Evolutionary conservation across 2,888 invertebrate genomes (phyloP).

Genomic region (Eretmocerus hayati): DNA sequence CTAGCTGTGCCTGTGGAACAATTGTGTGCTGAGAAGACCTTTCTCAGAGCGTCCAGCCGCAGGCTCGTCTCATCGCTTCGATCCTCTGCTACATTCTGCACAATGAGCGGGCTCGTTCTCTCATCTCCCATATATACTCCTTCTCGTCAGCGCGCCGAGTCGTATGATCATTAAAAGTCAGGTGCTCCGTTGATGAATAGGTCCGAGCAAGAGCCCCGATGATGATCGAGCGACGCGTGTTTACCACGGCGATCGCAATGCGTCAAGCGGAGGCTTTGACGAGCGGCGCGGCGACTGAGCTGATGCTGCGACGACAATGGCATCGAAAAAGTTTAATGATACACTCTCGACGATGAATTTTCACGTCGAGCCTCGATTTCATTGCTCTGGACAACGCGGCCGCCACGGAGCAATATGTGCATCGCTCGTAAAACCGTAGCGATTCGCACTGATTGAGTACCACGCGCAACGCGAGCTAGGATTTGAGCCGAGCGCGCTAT

Average conservation of each 20-base stretch:
- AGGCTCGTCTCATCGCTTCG: too few relatives aligned
- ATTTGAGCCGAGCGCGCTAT: too few relatives aligned
- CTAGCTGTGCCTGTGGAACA: slow-evolving; percentile 8
- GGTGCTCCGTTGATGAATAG: slow-evolving; percentile 16
- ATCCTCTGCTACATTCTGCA: too few relatives aligned
- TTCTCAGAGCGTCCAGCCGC: too few relatives aligned
- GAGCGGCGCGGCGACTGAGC: too few relatives aligned
- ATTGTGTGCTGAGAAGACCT: slow-evolving; percentile 1
- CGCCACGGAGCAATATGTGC: neutral
- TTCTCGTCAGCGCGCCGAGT: neutral
- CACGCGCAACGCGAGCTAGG: too few relatives aligned
- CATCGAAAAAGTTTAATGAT: slow-evolving; percentile 5
- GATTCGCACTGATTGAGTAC: too few relatives aligned
- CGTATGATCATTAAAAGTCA: slow-evolving; percentile 12
- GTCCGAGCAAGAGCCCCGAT: neutral
- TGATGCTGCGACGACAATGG: neutral
- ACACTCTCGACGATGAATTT: slow-evolving; percentile 1
- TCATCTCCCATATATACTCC: too few relatives aligned
- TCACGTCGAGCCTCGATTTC: neutral
- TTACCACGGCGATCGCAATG: neutral
- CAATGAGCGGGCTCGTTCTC: neutral
- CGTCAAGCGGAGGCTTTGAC: too few relatives aligned
- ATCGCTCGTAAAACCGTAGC: neutral
- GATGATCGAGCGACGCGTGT: slow-evolving; percentile 9
- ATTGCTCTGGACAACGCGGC: too few relatives aligned